These are phyloP conservation scores for Bubo scandiacus DNA, from an alignment of 2,113 vertebrate species.

Conservation along the genomic window DNA sequence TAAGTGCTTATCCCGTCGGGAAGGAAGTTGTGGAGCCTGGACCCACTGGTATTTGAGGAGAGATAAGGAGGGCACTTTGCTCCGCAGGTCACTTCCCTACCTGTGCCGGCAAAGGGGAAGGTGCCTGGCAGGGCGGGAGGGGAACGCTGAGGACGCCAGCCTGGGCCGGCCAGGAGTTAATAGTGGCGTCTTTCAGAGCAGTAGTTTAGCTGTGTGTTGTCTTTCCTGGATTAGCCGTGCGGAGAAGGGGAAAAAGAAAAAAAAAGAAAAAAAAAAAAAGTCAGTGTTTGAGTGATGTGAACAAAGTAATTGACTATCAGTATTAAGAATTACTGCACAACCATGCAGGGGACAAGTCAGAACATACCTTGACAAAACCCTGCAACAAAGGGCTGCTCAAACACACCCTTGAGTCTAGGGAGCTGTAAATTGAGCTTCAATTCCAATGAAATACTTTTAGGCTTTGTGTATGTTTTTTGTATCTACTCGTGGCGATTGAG, in stretches of 20 bases:
- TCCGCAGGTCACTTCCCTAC: not conserved
- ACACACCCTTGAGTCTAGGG: conserved; percentile 11
- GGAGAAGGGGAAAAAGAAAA: not conserved
- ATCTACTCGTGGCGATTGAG: not conserved
- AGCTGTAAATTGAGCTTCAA: conserved; percentile 24
- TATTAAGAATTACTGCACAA: conserved; percentile 37
- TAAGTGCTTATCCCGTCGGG: not conserved
- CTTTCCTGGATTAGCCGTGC: not conserved
- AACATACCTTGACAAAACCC: conserved; percentile 53
- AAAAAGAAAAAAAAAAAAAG: not conserved
- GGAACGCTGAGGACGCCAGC: not conserved
- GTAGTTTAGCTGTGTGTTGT: not conserved
- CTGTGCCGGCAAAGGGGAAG: not conserved
- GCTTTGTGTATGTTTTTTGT: not conserved
- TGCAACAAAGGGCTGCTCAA: conserved; percentile 32
- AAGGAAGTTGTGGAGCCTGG: not conserved
- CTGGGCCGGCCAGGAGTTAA: not conserved
- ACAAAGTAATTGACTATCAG: conserved; percentile 45
- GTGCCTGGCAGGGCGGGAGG: not conserved
- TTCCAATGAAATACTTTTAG: not conserved
- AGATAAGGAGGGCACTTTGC: not conserved
- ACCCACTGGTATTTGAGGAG: not conserved
- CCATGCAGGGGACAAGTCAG: conserved; percentile 40
- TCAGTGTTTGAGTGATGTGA: conserved; percentile 5
- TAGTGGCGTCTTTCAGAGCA: not conserved